Evolutionary conservation across 2,888 invertebrate species (phyloP), one percentile per base, ranked within the genome.

Genomic region (Hirtodrosophila cameraria): DNA sequence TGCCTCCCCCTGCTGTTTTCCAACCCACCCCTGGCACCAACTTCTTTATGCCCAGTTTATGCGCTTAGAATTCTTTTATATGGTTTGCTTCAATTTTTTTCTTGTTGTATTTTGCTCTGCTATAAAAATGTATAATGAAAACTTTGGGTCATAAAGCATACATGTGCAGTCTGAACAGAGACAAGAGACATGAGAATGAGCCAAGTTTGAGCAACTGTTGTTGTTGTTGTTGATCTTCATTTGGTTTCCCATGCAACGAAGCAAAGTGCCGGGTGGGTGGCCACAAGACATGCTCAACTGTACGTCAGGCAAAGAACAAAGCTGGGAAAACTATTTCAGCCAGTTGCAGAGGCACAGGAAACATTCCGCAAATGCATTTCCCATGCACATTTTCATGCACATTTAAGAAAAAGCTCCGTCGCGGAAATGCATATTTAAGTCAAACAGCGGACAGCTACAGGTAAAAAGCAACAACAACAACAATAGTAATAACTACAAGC

Each of bases 341-440:
- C 16, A 9, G 42, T 11, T 33, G 41, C 13, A 20, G 50, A n/a
- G 46, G 15, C 12, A 33, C 59, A 54, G 69, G 73, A 73, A 80
- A 70, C 80, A 87, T 87, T 87, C 88, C 86, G 71, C 77, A 79
- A 74, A 84, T 77, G 86, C 88, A 87, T 75, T 86, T 87, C 86
- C 88, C 88, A 87, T 86, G 88, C 82, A 73, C 69, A 63, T 60
- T 76, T 73, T 61, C 61, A 65, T 68, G 59, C 73, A 59, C 71
- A 48, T 50, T 57, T 49, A 33, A 52, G 36, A 43, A 42, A 38
- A 46, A 46, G 9, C 27, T n/a, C 31, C 33, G 20, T 27, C 42
- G 43, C 61, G 75, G 70, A 78, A 74, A 55, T 78, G 59, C 78
- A 78, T 66, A 69, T 78, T 74, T 78, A 73, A 64, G 77, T 43